Evolutionary conservation across 2,797 vertebrate genomes (phyloP).

Genomic region (Ctenopoma kingsleyae): DNA sequence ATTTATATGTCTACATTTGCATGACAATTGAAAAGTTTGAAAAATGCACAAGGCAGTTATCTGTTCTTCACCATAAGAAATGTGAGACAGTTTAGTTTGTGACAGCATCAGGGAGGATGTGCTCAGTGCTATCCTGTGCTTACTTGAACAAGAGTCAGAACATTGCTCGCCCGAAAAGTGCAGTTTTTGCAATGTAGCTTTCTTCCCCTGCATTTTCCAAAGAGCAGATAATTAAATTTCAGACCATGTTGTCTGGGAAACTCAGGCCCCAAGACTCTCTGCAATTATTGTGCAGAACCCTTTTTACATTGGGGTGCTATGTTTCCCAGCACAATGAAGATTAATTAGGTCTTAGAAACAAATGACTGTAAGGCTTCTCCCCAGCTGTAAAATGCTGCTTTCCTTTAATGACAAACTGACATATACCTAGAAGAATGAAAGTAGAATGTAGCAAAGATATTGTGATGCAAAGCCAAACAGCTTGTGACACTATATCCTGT

Average conservation of each 20-base stretch:
- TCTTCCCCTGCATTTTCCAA: constrained; percentile 79
- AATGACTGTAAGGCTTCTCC: constrained; percentile 72
- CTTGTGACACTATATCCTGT: background rate
- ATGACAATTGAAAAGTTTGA: constrained; percentile 19
- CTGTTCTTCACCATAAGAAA: constrained; percentile 36
- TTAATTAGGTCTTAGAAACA: constrained; percentile 81
- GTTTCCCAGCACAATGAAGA: constrained; percentile 82
- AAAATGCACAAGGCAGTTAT: constrained; percentile 37
- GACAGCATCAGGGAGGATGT: constrained; percentile 52
- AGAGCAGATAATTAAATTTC: constrained; percentile 86
- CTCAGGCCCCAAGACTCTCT: constrained; percentile 75
- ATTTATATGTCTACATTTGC: constrained; percentile 14
- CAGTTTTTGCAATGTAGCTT: constrained; percentile 77
- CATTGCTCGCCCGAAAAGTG: constrained; percentile 78
- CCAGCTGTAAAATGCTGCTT: constrained; percentile 60
- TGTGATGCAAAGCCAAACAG: constrained; percentile 8
- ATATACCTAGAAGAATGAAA: constrained; percentile 27
- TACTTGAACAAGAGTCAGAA: constrained; percentile 66
- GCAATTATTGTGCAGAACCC: constrained; percentile 81
- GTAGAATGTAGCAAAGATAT: constrained; percentile 13
- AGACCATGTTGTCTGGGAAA: constrained; percentile 82
- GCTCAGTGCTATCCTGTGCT: constrained; percentile 58
- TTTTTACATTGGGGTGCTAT: constrained; percentile 82
- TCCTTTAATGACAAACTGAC: constrained; percentile 60
- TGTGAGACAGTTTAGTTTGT: constrained; percentile 65